Evolutionary conservation across 2,888 invertebrate species (phyloP).

Genomic region (Coenonympha glycerion): DNA sequence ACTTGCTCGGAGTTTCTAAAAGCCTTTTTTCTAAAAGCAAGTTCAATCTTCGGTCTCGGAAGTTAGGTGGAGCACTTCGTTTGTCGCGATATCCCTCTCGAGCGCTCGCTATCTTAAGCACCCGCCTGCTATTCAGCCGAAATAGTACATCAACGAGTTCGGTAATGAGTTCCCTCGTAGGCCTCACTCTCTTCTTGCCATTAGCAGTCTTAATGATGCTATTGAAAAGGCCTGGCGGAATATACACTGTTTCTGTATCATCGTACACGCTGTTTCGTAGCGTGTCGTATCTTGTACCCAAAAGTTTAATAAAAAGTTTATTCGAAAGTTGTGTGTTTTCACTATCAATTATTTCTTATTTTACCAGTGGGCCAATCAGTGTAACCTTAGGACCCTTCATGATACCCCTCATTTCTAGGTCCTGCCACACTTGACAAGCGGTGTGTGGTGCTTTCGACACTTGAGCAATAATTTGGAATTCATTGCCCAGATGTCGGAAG

Average conservation of each 20-base stretch:
- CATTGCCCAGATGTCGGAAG: too few species aligned
- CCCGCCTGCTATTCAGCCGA: conserved; percentile 65
- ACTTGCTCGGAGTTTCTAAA: conserved; percentile 16
- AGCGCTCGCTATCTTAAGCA: conserved; percentile 61
- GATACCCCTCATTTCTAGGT: too few species aligned
- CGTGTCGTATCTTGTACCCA: not conserved
- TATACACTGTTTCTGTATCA: not conserved
- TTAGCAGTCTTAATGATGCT: conserved; percentile 52
- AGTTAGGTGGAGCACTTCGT: conserved; percentile 52
- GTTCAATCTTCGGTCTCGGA: conserved; percentile 33
- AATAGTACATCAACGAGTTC: conserved; percentile 72
- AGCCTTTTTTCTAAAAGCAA: conserved; percentile 24
- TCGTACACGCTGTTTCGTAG: not conserved
- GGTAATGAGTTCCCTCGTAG: conserved; percentile 69
- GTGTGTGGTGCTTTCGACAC: too few species aligned
- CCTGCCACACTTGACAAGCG: too few species aligned
- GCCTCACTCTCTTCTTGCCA: conserved; percentile 48
- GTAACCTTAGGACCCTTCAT: too few species aligned
- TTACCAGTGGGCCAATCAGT: too few species aligned
- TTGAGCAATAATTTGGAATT: too few species aligned
- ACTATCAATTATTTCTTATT: too few species aligned
- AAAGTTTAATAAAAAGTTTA: too few species aligned
- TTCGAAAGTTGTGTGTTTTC: too few species aligned
- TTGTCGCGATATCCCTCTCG: conserved; percentile 71
- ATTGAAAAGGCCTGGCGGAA: conserved; percentile 21